phyloP scores from a whole-genome alignment of 2,888 invertebrate genomes.

The Salpingus planirostris region DNA sequence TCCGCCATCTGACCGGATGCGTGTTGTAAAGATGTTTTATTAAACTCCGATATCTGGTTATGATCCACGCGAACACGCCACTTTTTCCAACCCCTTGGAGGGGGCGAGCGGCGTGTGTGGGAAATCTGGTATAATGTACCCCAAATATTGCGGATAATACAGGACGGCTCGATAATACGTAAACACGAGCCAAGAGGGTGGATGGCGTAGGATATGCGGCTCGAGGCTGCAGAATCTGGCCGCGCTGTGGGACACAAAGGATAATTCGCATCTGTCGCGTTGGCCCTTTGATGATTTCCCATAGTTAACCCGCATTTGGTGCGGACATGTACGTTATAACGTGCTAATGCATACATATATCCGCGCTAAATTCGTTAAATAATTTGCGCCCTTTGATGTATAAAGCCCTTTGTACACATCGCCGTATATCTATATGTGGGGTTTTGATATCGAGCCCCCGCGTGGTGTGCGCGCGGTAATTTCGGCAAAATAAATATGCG shows the following conservation, averaged over 20 bases:
- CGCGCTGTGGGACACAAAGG: conserved; percentile 34
- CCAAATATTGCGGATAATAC: conserved; percentile 32
- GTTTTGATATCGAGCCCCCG: too few relatives aligned
- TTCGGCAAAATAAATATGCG: too few relatives aligned
- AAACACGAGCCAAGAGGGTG: conserved; percentile 20
- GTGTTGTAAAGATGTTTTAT: too few relatives aligned
- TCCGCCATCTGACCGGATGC: too few relatives aligned
- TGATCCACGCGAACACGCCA: too few relatives aligned
- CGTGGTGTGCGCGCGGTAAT: too few relatives aligned
- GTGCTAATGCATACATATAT: conserved; percentile 33
- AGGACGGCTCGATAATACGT: conserved; percentile 32
- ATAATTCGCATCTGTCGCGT: conserved; percentile 37
- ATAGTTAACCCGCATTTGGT: conserved; percentile 31
- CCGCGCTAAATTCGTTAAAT: conserved; percentile 36
- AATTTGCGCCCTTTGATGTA: conserved; percentile 30
- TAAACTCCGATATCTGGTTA: too few relatives aligned
- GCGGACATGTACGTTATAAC: conserved; percentile 29
- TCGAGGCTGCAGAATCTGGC: conserved; percentile 24
- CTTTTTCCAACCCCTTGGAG: too few relatives aligned
- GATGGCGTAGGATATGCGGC: conserved; percentile 17
- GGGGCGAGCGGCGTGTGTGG: too few relatives aligned
- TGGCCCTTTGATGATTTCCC: conserved; percentile 37
- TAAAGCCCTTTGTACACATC: too few relatives aligned
- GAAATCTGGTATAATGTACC: conserved; percentile 24
- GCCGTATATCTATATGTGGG: too few relatives aligned